Percentiles rank a stretch among this genome's conserved stretches.
These are phyloP conservation scores for Turnix velox DNA, from an alignment of 2,113 vertebrate genomes.

Conservation along the genomic window DNA sequence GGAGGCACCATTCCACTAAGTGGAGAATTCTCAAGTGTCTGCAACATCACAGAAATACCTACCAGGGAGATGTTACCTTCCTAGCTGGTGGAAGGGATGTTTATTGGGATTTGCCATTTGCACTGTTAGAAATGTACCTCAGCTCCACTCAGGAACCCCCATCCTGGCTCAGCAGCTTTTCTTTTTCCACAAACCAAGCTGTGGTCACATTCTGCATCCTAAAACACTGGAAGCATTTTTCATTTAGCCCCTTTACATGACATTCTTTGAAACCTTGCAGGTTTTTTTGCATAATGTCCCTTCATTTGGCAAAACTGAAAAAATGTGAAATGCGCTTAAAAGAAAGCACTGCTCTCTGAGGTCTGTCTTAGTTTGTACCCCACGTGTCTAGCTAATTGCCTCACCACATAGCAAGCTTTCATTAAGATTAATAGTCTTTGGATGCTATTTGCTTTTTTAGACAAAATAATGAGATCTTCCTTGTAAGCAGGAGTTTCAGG, in stretches of 20 bases:
- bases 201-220: background rate
- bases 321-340: background rate
- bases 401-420: background rate
- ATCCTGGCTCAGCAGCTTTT: background rate
- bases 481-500: conserved; percentile 40
- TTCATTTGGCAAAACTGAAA: background rate
- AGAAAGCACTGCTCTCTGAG: background rate
- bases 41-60: background rate
- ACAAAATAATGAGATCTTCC: conserved; percentile 36
- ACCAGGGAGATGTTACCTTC: background rate
- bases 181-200: background rate
- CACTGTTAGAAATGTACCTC: background rate
- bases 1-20: background rate
- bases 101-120: no score
- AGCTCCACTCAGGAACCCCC: background rate
- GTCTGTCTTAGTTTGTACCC: background rate
- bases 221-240: background rate
- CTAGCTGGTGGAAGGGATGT: accelerated
- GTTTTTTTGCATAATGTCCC: background rate
- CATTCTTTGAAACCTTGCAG: background rate
- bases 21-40: background rate
- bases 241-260: background rate
- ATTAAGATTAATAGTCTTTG: conserved; percentile 21
- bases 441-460: conserved; percentile 63
- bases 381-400: background rate